Conservation (phyloP, 1,140 invertebrate genomes). For the Stratiolaelaps scimitus region DNA sequence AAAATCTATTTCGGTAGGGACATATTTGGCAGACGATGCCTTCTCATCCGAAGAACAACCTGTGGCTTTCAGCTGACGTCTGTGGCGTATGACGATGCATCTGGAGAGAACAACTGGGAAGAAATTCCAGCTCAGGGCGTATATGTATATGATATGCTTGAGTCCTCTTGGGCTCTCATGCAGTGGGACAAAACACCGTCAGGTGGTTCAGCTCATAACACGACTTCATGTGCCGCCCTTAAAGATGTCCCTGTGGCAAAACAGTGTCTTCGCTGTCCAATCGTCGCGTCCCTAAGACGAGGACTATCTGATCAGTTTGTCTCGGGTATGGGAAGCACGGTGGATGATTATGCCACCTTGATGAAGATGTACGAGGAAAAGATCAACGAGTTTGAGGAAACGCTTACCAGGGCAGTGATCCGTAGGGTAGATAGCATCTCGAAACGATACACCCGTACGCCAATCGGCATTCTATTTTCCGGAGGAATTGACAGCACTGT, state of each 20-base stretch:
- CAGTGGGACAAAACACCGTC: neutral
- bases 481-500: slow-evolving; percentile 88
- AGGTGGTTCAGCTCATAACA: neutral
- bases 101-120: neutral
- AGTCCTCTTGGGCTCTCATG: neutral
- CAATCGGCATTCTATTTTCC: slow-evolving; percentile 77
- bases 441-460: slow-evolving; percentile 39
- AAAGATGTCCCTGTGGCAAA: neutral
- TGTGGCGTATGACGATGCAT: neutral
- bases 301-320: slow-evolving; percentile 2
- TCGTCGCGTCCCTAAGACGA: neutral
- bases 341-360: slow-evolving; percentile 48
- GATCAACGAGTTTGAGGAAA: slow-evolving; percentile 55
- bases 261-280: neutral
- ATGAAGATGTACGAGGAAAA: slow-evolving; percentile 51
- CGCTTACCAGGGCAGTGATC: slow-evolving; percentile 30
- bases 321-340: slow-evolving; percentile 45
- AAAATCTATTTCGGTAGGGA: slow-evolving; percentile 9
- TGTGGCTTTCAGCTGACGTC: slow-evolving; percentile 27
- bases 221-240: neutral
- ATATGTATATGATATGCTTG: slow-evolving; percentile 13
- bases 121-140: slow-evolving; percentile 12
- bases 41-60: neutral
- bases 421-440: slow-evolving; percentile 33
- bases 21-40: slow-evolving; percentile 10